Conservation (phyloP, 1,140 invertebrate species). For the Homalodisca vitripennis region DNA sequence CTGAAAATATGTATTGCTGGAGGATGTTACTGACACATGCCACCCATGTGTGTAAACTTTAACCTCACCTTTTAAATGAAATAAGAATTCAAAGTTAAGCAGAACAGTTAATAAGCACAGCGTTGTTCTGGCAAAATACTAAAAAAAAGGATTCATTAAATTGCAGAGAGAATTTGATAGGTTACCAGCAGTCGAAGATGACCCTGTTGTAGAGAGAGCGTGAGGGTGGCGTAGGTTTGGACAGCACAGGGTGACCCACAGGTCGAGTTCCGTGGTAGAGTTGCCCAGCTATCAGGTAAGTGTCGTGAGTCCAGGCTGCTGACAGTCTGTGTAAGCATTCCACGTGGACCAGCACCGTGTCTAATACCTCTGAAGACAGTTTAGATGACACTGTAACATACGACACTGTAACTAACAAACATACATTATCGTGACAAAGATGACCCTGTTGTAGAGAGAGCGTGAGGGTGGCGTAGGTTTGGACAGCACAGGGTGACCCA, state of each 20-base stretch:
- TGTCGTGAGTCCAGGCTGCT: constrained; percentile 76
- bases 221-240: constrained; percentile 61
- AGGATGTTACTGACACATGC: too few relatives aligned
- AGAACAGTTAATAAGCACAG: too few relatives aligned
- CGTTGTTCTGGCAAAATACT: too few relatives aligned
- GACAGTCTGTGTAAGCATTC: constrained; percentile 80
- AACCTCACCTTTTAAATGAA: too few relatives aligned
- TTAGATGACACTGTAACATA: constrained; percentile 46
- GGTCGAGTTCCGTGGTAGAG: constrained; percentile 84
- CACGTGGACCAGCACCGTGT: constrained; percentile 79
- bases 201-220: constrained; percentile 74
- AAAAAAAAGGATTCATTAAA: too few relatives aligned
- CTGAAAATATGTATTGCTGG: too few relatives aligned
- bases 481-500: constrained; percentile 67
- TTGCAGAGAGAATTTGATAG: too few relatives aligned
- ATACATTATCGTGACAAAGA: too few relatives aligned
- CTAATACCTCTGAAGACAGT: constrained; percentile 66
- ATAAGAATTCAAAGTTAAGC: too few relatives aligned
- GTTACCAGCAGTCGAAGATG: constrained; percentile 84
- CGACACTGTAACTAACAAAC: too few relatives aligned
- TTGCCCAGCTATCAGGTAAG: constrained; percentile 79
- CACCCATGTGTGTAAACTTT: too few relatives aligned
- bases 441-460: constrained; percentile 73
- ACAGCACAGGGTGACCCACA: constrained; percentile 65
- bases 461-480: constrained; percentile 61